Evolutionary conservation across 53 echinoderm and acorn worm genomes (phyloP), one percentile per base, ranked within the genome.

Genomic region (Glandiceps talaboti): DNA sequence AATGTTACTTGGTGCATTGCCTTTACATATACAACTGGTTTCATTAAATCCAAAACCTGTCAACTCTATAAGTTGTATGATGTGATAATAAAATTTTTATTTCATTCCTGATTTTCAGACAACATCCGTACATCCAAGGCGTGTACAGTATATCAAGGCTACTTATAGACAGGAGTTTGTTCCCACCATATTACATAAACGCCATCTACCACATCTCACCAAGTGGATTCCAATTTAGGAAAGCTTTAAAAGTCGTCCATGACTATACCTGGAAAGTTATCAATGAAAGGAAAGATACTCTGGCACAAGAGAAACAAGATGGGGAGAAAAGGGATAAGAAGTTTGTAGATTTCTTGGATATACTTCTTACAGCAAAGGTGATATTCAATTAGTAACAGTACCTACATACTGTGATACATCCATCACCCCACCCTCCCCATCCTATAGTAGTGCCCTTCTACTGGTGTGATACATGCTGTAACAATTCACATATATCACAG

Each of bases 261-360:
- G 77, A 74, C 73, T 87, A 79, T 76, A 79, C 87, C 30, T 29
- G 31, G 25, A 31, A 29, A 12, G 82, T 82, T 27, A 82, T 87
- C 30, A 30, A 28, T 73, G 25, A 87, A 29, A 75, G 87, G 25
- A 31, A 64, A 32, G n/a, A n/a, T n/a, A n/a, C n/a, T n/a, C n/a
- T n/a, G n/a, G n/a, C n/a, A n/a, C 31, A 1, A 0, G 26, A 29
- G 31, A 30, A 30, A 1, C 1, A 12, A 14, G 73, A 79, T 30
- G 27, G 30, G 0, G 79, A 31, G 6, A 30, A 76, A 1, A 77
- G 75, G 64, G 29, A 83, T 75, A 82, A 83, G 79, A 76, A 74
- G 82, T 87, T 83, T 75, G 79, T 79, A 12, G 87, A 87, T 29
- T 75, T 87, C 25, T 78, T 87, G 83, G 87, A 87, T 27, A 87